Evolutionary conservation across 2,888 invertebrate genomes (phyloP), one percentile per base, ranked within the genome.

Genomic region (Resseliella maxima): DNA sequence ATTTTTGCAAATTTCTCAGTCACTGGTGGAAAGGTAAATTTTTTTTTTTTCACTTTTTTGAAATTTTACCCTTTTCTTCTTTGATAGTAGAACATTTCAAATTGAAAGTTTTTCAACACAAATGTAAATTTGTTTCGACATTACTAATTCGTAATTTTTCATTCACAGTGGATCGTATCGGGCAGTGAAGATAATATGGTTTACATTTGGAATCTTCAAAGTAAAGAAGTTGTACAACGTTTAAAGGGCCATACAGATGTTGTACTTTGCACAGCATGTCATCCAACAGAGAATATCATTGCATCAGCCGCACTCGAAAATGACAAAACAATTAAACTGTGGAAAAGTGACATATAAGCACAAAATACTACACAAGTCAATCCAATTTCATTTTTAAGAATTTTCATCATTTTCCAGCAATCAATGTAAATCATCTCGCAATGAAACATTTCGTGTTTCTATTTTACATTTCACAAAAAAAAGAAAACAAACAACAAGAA

Each of bases 1-100:
- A 98, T 99, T 91, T 99, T 99, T 91, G 99, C 99, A 85, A 99
- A 99, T 92, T 99, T 99, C 91, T 99, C 99, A 50, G 99, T 99
- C 10, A 99, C 99, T 24, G 99, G 99, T 87, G 99, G 99, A 90
- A 99, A 99, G 94, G 97, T 97, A 90, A 89, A 27, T n/a, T n/a
- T n/a, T n/a, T n/a, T n/a, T n/a, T n/a, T n/a, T n/a, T n/a, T n/a
- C n/a, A n/a, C n/a, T n/a, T n/a, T n/a, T n/a, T n/a, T n/a, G n/a
- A n/a, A n/a, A n/a, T n/a, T n/a, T n/a, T n/a, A n/a, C n/a, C n/a
- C n/a, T n/a, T n/a, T n/a, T n/a, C n/a, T n/a, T n/a, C n/a, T 41
- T 41, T 45, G 85, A 36, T 72, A 10, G 41, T 50, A 6, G 10
- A 50, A 50, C 35, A 18, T 72, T 72, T 35, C 81, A 35, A n/a